phyloP scores from a whole-genome alignment of 2,797 vertebrate genomes.

The Pangasius krempfi region DNA sequence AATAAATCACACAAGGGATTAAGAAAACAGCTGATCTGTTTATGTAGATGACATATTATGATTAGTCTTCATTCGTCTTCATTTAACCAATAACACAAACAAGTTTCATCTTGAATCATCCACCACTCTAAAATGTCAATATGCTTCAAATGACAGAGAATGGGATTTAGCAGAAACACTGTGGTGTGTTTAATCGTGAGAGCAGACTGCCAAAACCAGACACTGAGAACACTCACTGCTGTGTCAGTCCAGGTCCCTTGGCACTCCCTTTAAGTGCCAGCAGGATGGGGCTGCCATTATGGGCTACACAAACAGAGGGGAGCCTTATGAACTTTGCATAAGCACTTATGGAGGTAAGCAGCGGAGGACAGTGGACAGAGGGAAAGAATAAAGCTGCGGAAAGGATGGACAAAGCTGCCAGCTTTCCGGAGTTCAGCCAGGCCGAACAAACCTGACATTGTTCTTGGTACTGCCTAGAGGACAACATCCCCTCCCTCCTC shows the following conservation, averaged over 20 bases:
- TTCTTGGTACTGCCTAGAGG: constrained; percentile 64
- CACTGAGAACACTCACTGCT: constrained; percentile 72
- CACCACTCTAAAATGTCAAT: not conserved
- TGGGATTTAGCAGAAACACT: constrained; percentile 45
- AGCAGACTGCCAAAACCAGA: constrained; percentile 71
- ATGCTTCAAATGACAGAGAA: constrained; percentile 24
- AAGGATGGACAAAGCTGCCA: constrained; percentile 72
- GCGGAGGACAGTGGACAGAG: constrained; percentile 62
- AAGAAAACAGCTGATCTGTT: constrained; percentile 25
- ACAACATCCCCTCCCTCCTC: constrained; percentile 34
- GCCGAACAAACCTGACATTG: constrained; percentile 79
- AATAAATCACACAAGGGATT: constrained; percentile 10
- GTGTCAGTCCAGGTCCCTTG: constrained; percentile 40
- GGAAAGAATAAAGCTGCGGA: constrained; percentile 58
- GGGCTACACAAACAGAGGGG: constrained; percentile 75
- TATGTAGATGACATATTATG: constrained; percentile 18
- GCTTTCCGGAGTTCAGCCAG: constrained; percentile 73
- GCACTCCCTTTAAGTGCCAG: constrained; percentile 68
- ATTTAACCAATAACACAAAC: constrained; percentile 38
- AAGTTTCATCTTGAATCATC: constrained; percentile 11
- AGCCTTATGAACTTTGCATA: constrained; percentile 83
- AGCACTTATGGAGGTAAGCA: constrained; percentile 71
- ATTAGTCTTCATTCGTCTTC: constrained; percentile 31
- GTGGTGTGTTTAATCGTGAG: constrained; percentile 65
- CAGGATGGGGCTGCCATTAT: constrained; percentile 77